Evolutionary conservation across 2,113 vertebrate species (phyloP), one percentile per base, ranked within the genome.

Genomic region (Electrona antarctica): DNA sequence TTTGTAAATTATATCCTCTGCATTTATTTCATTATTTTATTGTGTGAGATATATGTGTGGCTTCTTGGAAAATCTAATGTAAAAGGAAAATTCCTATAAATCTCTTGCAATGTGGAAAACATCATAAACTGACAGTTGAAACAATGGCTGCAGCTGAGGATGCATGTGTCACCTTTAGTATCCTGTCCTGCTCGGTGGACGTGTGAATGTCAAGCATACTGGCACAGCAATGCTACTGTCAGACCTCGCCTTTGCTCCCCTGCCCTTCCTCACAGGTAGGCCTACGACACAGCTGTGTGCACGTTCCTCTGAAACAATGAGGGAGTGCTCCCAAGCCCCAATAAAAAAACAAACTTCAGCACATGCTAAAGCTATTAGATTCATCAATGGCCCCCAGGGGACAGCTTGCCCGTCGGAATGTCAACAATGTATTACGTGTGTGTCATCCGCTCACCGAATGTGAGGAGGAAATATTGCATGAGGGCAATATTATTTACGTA

Each of bases 331-430:
- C 92, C 86, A 66, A 67, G 83, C 67, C 71, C 77, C 69, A 81
- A 82, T 81, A 84, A 82, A 64, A 81, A 64, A 81, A 82, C 74
- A 82, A 87, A 80, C 83, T 74, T 67, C 74, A 78, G 86, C 94
- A 95, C 94, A 95, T 95, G 95, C 80, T 71, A 93, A 95, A 96
- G 72, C 91, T 83, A 95, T 96, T 93, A 95, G 15, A 63, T 55
- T 51, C 84, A 87, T 81, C 76, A 83, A 93, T 91, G 91, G 81
- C 90, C 69, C 91, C 93, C 93, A 90, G 82, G 60, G 94, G 95
- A 93, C 81, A 49, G 73, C 8, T 77, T 68, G 65, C 61, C 69
- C 76, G 60, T 78, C 81, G 68, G 74, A 76, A 82, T 78, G 87
- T 79, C 71, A 76, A 89, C 85, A 85, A 71, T 48, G 80, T 63